Conservation (phyloP, 1,140 invertebrate genomes). For the Calephelis nemesis region DNA sequence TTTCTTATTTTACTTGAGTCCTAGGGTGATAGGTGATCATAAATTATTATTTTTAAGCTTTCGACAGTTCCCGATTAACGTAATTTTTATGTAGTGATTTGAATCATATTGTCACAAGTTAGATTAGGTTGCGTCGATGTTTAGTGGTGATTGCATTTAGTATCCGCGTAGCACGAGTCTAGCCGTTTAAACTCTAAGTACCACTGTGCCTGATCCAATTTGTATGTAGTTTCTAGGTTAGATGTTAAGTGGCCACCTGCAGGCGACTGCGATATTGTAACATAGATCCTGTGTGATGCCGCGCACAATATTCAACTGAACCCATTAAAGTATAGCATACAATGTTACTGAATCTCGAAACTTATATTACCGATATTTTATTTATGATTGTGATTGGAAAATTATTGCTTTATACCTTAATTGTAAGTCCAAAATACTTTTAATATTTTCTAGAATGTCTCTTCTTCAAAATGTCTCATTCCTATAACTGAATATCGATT, state of each 20-base stretch:
- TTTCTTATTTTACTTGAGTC: slow-evolving; percentile 31
- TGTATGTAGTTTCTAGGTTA: slow-evolving; percentile 42
- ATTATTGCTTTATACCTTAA: not conserved
- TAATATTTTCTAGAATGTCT: no score
- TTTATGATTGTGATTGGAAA: not conserved
- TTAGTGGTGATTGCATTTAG: slow-evolving; percentile 67
- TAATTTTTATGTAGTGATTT: not conserved
- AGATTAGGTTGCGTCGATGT: slow-evolving; percentile 64
- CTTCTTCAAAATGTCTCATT: no score
- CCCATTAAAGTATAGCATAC: no score
- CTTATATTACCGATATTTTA: not conserved
- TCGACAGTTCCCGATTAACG: slow-evolving; percentile 58
- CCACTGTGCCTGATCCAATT: slow-evolving; percentile 68
- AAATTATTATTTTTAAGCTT: slow-evolving; percentile 71
- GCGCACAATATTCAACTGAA: slow-evolving; percentile 22
- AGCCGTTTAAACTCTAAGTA: slow-evolving; percentile 41
- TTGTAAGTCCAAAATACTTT: no score
- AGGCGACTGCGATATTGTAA: slow-evolving; percentile 33
- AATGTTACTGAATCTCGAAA: slow-evolving; percentile 5
- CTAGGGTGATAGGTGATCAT: slow-evolving; percentile 28
- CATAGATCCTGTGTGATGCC: slow-evolving; percentile 22
- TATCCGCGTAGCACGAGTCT: slow-evolving; percentile 50
- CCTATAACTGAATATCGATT: no score
- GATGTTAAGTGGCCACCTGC: slow-evolving; percentile 39
- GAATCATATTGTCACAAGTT: slow-evolving; percentile 13